A percentile compares a stretch with the other conserved stretches of the same genome.
phyloP scores from a whole-genome alignment of 1,140 invertebrate species.

The Odontomachus brunneus region DNA sequence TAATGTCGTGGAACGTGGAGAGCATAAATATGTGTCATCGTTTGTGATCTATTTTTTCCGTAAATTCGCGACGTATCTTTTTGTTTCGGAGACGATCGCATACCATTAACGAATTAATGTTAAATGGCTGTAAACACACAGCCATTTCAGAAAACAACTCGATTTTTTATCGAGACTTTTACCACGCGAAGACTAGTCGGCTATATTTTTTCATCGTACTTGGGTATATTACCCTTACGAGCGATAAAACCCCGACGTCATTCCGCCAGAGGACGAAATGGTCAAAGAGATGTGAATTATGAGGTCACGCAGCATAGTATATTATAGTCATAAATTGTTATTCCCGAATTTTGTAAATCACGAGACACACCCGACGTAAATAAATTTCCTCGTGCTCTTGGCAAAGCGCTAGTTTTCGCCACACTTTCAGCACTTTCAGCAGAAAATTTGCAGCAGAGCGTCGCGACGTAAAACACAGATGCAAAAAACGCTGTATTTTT shows the following conservation, averaged over 20 bases:
- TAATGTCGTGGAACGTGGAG: too few species aligned
- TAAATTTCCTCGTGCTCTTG: slow-evolving; percentile 60
- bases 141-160: background rate
- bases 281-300: slow-evolving; percentile 51
- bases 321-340: slow-evolving; percentile 51
- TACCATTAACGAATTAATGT: background rate
- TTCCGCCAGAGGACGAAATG: slow-evolving; percentile 34
- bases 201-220: slow-evolving; percentile 35
- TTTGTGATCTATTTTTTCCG: too few species aligned
- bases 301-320: slow-evolving; percentile 46
- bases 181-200: background rate
- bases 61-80: too few species aligned
- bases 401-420: slow-evolving; percentile 27
- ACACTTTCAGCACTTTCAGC: background rate
- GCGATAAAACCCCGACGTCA: slow-evolving; percentile 36
- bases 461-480: background rate
- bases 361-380: slow-evolving; percentile 68
- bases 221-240: slow-evolving; percentile 30
- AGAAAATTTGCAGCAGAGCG: background rate
- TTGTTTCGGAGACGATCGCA: background rate
- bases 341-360: slow-evolving; percentile 48
- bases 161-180: slow-evolving; percentile 15
- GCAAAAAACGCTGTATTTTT: too few species aligned
- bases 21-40: too few species aligned
- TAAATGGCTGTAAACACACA: too few species aligned